These are phyloP conservation scores for Ciconia stormi DNA, from an alignment of 2,113 vertebrate species.

Conservation along the genomic window DNA sequence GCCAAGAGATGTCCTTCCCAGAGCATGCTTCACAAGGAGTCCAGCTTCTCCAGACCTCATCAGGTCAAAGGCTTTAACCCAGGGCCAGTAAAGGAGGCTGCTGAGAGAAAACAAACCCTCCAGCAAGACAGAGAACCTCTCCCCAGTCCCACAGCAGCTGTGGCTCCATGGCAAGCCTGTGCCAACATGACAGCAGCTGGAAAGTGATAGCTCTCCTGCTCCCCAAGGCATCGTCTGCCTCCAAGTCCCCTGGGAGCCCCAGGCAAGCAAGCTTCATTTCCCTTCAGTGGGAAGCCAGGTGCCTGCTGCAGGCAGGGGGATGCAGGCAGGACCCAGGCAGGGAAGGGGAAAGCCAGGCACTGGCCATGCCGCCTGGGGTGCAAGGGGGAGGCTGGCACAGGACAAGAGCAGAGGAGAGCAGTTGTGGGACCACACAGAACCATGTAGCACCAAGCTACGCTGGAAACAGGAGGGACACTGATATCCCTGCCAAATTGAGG, in stretches of 20 bases:
- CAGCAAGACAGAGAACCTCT: neutral
- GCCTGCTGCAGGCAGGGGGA: neutral
- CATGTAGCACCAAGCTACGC: fast-evolving
- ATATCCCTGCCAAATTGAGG: neutral
- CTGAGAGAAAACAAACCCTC: neutral
- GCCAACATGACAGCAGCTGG: neutral
- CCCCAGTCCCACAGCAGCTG: neutral
- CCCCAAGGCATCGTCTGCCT: neutral
- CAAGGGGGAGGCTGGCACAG: neutral
- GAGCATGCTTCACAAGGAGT: neutral
- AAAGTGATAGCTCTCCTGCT: neutral
- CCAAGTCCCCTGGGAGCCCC: neutral
- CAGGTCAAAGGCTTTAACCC: neutral
- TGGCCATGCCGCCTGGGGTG: neutral
- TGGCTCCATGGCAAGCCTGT: neutral
- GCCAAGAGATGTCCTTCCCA: neutral
- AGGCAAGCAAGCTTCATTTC: neutral
- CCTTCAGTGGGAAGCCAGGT: neutral
- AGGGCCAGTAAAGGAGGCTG: neutral
- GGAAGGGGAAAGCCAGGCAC: neutral
- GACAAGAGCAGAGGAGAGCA: neutral
- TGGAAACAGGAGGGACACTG: neutral
- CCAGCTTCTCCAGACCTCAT: neutral
- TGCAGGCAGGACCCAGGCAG: neutral
- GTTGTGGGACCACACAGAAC: neutral